phyloP scores from a whole-genome alignment of 2,888 invertebrate species.

The Tricholauxania praeusta region DNA sequence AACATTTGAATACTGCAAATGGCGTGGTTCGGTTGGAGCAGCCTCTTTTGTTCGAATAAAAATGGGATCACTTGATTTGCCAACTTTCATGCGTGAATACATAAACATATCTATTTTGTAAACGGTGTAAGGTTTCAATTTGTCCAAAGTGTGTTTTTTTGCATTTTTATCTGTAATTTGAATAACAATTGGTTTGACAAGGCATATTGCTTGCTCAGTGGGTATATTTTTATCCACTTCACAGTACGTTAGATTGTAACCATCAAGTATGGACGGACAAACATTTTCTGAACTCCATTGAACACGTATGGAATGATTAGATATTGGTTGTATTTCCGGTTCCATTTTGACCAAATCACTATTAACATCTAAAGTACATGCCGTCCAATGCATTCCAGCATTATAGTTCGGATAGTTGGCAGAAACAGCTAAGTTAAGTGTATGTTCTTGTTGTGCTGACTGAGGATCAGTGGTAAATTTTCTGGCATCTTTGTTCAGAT shows the following conservation, averaged over 20 bases:
- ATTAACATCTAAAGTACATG: constrained; percentile 70
- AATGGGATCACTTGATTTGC: constrained; percentile 73
- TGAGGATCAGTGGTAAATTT: constrained; percentile 68
- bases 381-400: constrained; percentile 89
- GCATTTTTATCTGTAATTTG: constrained; percentile 50
- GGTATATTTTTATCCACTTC: constrained; percentile 56
- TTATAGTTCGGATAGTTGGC: constrained; percentile 78
- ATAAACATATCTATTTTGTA: constrained; percentile 80
- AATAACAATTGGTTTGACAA: constrained; percentile 52
- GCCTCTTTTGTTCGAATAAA: constrained; percentile 79
- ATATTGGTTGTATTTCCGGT: constrained; percentile 53
- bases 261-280: constrained; percentile 78
- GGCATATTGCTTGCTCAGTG: not conserved
- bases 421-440: constrained; percentile 82
- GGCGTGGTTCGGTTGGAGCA: constrained; percentile 72
- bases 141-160: constrained; percentile 71
- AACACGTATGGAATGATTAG: constrained; percentile 71
- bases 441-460: constrained; percentile 61
- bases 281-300: constrained; percentile 84
- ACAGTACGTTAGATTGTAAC: constrained; percentile 83
- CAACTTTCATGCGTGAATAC: constrained; percentile 70
- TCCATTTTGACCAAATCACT: constrained; percentile 62
- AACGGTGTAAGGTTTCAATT: constrained; percentile 79
- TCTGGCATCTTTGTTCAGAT: constrained; percentile 64
- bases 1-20: constrained; percentile 69